Conservation (phyloP, 1,140 invertebrate species). For the Vollenhovia emeryi region DNA sequence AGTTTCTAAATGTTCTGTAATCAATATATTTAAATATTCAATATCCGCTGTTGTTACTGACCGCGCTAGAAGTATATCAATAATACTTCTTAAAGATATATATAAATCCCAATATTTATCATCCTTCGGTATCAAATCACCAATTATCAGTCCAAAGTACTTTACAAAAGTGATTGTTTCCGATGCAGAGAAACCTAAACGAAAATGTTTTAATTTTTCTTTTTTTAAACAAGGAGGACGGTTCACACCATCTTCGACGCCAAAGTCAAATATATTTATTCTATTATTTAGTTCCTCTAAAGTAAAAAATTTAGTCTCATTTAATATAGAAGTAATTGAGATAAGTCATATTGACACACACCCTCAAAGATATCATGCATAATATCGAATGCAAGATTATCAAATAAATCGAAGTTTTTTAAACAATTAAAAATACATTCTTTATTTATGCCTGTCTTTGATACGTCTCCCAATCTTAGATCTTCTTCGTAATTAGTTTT, state of each 20-base stretch:
- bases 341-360: not conserved
- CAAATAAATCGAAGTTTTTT: not conserved
- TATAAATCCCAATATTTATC: not conserved
- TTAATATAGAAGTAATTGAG: not conserved
- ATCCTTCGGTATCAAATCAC: not conserved
- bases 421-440: not conserved
- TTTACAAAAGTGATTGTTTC: not conserved
- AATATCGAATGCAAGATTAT: not conserved
- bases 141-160: not conserved
- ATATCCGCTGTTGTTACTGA: not conserved
- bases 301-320: not conserved
- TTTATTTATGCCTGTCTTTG: not conserved
- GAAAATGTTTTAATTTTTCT: not conserved
- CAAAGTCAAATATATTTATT: not conserved
- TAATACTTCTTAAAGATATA: not conserved
- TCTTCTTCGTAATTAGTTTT: not conserved
- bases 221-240: not conserved
- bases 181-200: not conserved
- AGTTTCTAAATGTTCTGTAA: slow-evolving; percentile 2
- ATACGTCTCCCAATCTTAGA: not conserved
- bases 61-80: not conserved
- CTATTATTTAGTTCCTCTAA: not conserved
- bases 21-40: not conserved
- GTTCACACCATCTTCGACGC: not conserved
- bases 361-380: not conserved